Conservation (phyloP, 2,113 vertebrate species). For the Hoplias malabaricus region DNA sequence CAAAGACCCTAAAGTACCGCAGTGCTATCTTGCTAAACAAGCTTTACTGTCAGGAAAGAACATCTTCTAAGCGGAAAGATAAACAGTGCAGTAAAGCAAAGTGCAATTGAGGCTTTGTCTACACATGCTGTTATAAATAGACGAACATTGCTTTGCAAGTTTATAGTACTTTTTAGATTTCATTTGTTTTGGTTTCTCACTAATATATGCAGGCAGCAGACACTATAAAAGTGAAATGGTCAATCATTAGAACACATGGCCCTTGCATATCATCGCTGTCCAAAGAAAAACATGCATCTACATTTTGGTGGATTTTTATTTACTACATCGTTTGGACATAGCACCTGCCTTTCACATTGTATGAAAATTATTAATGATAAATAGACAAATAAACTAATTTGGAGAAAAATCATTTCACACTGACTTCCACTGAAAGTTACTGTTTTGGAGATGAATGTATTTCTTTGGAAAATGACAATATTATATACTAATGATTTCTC, state of each 20-base stretch:
- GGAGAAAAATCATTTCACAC: too few relatives aligned
- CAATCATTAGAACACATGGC: not conserved
- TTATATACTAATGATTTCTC: not conserved
- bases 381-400: too few relatives aligned
- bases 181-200: not conserved
- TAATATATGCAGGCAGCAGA: not conserved
- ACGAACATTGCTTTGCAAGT: not conserved
- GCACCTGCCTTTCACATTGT: too few relatives aligned
- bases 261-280: too few relatives aligned
- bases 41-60: conserved; percentile 11
- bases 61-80: conserved; percentile 19
- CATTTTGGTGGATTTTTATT: too few relatives aligned
- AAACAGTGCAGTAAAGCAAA: conserved; percentile 28
- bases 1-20: conserved; percentile 1
- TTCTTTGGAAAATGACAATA: too few relatives aligned
- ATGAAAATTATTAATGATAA: too few relatives aligned
- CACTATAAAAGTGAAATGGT: not conserved
- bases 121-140: conserved; percentile 10
- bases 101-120: conserved; percentile 9
- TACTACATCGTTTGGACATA: too few relatives aligned
- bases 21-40: conserved; percentile 26
- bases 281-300: too few relatives aligned
- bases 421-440: too few relatives aligned
- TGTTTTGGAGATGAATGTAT: too few relatives aligned
- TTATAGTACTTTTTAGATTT: not conserved